These are phyloP conservation scores for Sitta carolinensis DNA, from an alignment of 2,797 vertebrate genomes.

Conservation along the genomic window DNA sequence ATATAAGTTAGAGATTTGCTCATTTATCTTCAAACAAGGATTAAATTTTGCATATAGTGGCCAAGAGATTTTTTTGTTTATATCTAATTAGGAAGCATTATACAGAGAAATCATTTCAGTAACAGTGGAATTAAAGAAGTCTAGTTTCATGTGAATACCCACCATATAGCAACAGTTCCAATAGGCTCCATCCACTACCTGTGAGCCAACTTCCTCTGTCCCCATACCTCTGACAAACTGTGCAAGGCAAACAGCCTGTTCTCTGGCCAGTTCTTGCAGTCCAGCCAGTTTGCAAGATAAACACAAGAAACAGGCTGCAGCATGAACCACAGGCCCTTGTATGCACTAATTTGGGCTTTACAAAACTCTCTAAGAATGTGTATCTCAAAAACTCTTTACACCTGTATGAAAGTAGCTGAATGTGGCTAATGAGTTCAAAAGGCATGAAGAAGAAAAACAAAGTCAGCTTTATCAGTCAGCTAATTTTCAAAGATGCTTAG, in stretches of 20 bases:
- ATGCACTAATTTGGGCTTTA: neutral
- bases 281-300: neutral
- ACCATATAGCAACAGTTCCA: neutral
- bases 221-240: neutral
- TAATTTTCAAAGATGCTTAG: neutral
- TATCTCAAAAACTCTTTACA: neutral
- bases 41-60: neutral
- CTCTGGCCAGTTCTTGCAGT: neutral
- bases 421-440: neutral
- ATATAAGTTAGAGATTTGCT: neutral
- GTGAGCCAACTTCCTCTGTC: neutral
- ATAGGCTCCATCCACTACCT: neutral
- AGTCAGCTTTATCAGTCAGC: neutral
- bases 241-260: neutral
- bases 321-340: neutral
- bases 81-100: neutral
- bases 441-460: neutral
- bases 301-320: neutral
- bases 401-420: neutral
- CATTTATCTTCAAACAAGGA: neutral
- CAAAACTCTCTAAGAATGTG: neutral
- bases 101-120: neutral
- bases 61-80: neutral
- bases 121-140: neutral
- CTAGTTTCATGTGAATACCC: neutral